These are phyloP conservation scores for Spatula versicolor DNA, from an alignment of 2,797 vertebrate genomes.

Conservation along the genomic window DNA sequence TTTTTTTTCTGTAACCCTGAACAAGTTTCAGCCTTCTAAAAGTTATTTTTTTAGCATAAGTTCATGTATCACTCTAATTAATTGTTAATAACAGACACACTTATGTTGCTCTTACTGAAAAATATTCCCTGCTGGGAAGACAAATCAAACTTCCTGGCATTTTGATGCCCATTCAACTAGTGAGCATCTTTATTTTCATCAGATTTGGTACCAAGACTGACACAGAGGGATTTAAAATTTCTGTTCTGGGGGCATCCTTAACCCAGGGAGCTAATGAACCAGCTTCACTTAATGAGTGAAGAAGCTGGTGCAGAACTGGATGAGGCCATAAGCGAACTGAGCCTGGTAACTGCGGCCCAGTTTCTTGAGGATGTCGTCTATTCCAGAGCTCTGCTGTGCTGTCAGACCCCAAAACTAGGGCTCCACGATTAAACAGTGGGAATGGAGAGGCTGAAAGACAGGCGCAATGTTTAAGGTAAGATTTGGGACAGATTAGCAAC, in stretches of 20 bases:
- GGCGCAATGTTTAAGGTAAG: not conserved
- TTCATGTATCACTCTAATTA: not conserved
- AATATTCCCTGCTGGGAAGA: not conserved
- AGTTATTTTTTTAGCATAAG: slow-evolving; percentile 19
- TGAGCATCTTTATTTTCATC: not conserved
- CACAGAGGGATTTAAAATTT: not conserved
- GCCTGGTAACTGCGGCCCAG: not conserved
- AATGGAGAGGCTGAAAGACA: not conserved
- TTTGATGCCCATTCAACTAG: not conserved
- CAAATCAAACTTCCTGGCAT: not conserved
- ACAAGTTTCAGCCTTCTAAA: slow-evolving; percentile 25
- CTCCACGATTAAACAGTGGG: not conserved
- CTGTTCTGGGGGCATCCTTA: not conserved
- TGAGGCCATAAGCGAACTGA: not conserved
- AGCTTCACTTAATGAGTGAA: not conserved
- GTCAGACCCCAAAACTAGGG: not conserved
- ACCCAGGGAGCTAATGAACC: not conserved
- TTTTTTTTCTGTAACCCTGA: not conserved
- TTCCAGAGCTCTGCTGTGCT: not conserved
- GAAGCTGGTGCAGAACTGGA: not conserved
- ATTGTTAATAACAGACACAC: slow-evolving; percentile 9
- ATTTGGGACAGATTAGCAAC: not conserved
- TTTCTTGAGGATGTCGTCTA: not conserved
- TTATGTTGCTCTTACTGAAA: not conserved
- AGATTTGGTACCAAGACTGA: not conserved